phyloP scores from a whole-genome alignment of 1,140 invertebrate species.

The Teleopsis dalmanni region DNA sequence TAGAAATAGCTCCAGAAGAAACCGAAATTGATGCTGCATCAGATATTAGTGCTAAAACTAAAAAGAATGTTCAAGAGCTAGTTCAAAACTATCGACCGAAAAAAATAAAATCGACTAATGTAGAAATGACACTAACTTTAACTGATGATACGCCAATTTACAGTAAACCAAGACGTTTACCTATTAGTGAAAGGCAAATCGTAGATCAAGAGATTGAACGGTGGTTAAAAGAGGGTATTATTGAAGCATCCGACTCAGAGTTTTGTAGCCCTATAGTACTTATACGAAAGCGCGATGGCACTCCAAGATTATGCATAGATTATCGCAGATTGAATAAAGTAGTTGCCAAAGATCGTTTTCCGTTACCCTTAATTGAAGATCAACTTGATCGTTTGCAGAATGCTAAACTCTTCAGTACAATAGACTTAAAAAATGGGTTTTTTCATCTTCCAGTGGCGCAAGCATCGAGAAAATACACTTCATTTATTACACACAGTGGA shows the following conservation, averaged over 20 bases:
- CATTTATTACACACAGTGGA: slow-evolving; percentile 7
- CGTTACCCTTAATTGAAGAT: slow-evolving; percentile 32
- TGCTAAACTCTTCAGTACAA: slow-evolving; percentile 19
- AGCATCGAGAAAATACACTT: slow-evolving; percentile 2
- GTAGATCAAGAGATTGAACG: slow-evolving; percentile 30
- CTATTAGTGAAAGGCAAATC: slow-evolving; percentile 22
- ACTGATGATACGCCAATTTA: slow-evolving; percentile 22
- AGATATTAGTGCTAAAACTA: background rate
- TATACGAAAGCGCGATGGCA: slow-evolving; percentile 47
- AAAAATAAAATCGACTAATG: background rate
- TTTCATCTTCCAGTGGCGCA: slow-evolving; percentile 4
- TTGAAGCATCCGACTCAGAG: slow-evolving; percentile 27
- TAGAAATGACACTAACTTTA: slow-evolving; percentile 15
- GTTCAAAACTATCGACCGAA: background rate
- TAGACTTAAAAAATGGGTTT: slow-evolving; percentile 20
- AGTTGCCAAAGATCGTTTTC: slow-evolving; percentile 29
- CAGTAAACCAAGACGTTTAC: slow-evolving; percentile 25
- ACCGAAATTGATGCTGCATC: background rate
- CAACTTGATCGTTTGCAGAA: slow-evolving; percentile 20
- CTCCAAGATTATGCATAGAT: slow-evolving; percentile 47
- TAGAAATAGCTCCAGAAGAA: background rate
- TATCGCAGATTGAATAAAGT: slow-evolving; percentile 46
- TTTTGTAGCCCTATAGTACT: slow-evolving; percentile 46
- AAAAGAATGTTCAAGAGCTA: background rate
- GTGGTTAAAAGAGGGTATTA: slow-evolving; percentile 28